Evolutionary conservation across 2,113 vertebrate genomes (phyloP).

Genomic region (Antechinus stuartii): DNA sequence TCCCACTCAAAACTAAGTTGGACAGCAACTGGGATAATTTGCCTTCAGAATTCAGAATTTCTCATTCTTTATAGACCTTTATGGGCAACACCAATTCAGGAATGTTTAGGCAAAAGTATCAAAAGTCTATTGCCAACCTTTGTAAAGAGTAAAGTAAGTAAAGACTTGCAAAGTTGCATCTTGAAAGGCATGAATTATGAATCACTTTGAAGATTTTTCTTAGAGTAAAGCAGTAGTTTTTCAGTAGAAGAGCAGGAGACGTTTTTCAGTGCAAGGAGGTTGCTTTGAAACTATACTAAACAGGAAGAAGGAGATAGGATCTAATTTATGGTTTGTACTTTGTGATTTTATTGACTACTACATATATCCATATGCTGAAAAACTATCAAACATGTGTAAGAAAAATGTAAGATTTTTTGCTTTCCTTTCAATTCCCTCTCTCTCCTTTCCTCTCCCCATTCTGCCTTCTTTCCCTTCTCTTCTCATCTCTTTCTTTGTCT

Average conservation of each 20-base stretch:
- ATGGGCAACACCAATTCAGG: neutral
- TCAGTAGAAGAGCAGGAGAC: neutral
- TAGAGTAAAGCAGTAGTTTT: conserved; percentile 10
- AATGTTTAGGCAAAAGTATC: neutral
- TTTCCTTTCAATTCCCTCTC: too few species aligned
- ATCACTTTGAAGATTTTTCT: neutral
- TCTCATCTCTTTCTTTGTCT: neutral
- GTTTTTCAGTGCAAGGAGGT: neutral
- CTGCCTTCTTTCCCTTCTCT: too few species aligned
- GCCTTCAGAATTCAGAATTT: neutral
- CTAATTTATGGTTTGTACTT: neutral
- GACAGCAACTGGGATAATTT: conserved; percentile 20
- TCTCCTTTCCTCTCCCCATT: neutral
- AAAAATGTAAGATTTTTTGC: conserved; percentile 6
- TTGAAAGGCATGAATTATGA: neutral
- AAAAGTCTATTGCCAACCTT: neutral
- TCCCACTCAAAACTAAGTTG: conserved; percentile 40
- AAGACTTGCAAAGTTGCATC: neutral
- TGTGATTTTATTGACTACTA: neutral
- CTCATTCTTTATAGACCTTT: neutral
- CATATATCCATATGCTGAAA: neutral
- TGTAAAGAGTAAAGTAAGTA: neutral
- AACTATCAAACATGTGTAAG: neutral
- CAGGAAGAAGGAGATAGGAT: neutral
- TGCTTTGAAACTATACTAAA: neutral